Conservation (phyloP, 2,797 vertebrate species). For the Rhinatrema bivittatum region DNA sequence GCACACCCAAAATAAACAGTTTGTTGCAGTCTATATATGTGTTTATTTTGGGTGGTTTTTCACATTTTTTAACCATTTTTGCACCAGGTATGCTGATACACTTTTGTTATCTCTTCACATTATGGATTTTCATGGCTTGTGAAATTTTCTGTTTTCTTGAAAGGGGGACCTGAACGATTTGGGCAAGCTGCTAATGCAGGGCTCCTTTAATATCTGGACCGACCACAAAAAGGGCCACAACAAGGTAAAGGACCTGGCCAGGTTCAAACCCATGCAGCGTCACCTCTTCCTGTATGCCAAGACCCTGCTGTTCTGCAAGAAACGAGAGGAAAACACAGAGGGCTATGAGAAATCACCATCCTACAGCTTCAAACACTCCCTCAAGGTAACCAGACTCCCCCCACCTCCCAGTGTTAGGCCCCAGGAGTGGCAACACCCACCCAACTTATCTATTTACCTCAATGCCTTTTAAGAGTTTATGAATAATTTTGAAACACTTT, state of each 20-base stretch:
- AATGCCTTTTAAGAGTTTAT: too few relatives aligned
- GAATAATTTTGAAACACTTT: too few relatives aligned
- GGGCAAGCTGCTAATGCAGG: slow-evolving; percentile 86
- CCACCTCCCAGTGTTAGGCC: too few relatives aligned
- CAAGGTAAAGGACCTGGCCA: slow-evolving; percentile 89
- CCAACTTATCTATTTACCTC: too few relatives aligned
- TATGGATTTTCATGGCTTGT: not conserved
- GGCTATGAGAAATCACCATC: slow-evolving; percentile 80
- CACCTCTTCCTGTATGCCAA: slow-evolving; percentile 88
- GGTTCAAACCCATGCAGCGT: slow-evolving; percentile 93
- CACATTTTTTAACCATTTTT: too few relatives aligned
- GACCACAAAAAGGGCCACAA: slow-evolving; percentile 88
- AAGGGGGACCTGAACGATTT: slow-evolving; percentile 82
- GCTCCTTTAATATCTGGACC: slow-evolving; percentile 87
- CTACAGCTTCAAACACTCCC: slow-evolving; percentile 88
- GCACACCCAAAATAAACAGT: not conserved
- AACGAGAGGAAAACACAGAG: slow-evolving; percentile 74
- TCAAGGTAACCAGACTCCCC: slow-evolving; percentile 90
- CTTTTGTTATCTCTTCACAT: not conserved
- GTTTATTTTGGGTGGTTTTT: not conserved
- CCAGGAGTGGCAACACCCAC: too few relatives aligned
- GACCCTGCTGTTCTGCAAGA: slow-evolving; percentile 90
- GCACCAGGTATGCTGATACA: too few relatives aligned
- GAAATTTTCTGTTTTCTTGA: slow-evolving; percentile 1
- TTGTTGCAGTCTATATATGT: not conserved